These are phyloP conservation scores for Callyntrura guangdongensis DNA, from an alignment of 2,888 invertebrate genomes.

Conservation along the genomic window DNA sequence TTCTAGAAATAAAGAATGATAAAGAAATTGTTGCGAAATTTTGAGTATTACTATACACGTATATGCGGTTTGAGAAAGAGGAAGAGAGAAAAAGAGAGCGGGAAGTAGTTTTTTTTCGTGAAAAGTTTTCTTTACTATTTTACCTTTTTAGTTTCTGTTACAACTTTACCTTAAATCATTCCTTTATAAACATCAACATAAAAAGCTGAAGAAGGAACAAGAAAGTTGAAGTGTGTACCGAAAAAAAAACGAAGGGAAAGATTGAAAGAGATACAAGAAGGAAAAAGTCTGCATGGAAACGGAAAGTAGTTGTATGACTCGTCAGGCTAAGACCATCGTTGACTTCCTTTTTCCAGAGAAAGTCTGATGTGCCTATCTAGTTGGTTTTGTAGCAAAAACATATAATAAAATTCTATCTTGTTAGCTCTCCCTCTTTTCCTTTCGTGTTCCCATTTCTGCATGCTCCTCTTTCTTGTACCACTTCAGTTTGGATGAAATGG, in stretches of 20 bases:
- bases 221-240: conserved; percentile 3
- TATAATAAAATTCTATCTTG: conserved; percentile 65
- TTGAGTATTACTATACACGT: background rate
- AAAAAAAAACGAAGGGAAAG: background rate
- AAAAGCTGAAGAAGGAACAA: background rate
- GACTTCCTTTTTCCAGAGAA: conserved; percentile 40
- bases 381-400: conserved; percentile 23
- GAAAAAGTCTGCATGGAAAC: background rate
- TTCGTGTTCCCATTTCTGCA: conserved; percentile 9
- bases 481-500: conserved; percentile 38
- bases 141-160: conserved; percentile 45
- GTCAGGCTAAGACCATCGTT: conserved; percentile 37
- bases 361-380: conserved; percentile 59
- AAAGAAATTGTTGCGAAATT: background rate
- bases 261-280: background rate
- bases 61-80: background rate
- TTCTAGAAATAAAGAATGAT: conserved; percentile 3
- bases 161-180: conserved; percentile 58
- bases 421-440: conserved; percentile 32
- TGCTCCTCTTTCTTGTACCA: conserved; percentile 5
- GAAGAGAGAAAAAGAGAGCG: too few species aligned
- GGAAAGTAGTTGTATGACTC: background rate
- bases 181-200: conserved; percentile 40
- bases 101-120: background rate
- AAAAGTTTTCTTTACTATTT: background rate